Evolutionary conservation across 2,113 vertebrate genomes (phyloP), one percentile per base, ranked within the genome.

Genomic region (Galemys pyrenaicus): DNA sequence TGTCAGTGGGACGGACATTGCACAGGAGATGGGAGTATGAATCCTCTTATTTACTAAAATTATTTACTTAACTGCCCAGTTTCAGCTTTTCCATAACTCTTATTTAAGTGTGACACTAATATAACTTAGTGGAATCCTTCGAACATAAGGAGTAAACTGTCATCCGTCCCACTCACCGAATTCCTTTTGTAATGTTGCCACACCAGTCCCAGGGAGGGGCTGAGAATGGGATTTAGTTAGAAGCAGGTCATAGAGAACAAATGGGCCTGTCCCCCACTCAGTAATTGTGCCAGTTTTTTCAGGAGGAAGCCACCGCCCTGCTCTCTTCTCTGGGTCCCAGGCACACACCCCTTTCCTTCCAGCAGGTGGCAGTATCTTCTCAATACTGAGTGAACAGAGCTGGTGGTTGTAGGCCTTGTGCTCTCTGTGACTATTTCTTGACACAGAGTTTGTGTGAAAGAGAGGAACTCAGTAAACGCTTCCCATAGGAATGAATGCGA

Each of bases 261-360:
- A 75, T 5, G 39, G 28, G 5, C 44, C 16, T 41, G 67, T 35
- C 15, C 26, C n/a, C 35, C 8, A 22, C 7, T 83, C 19, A 28
- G 16, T 35, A 49, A n/a, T 46, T 32, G 51, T 54, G 13, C 19
- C 30, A 28, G n/a, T 8, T 26, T 15, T 0, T 11, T 26, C 49
- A 32, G 28, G 41, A 16, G 16, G 28, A 9, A 0, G 22, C 37
- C 49, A 1, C 0, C 0, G 1, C 12, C 35, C 32, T 28, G 4
- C 4, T 30, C 37, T 44, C 58, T 17, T 24, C n/a, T 13, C 2
- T 22, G 1, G 2, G 62, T 37, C 24, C 1, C 5, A 17, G 28
- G n/a, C 32, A 1, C 20, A 1, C n/a, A 22, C 20, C 20, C 54
- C 20, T 8, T 2, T 7, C n/a, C 37, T 9, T 3, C 28, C 28